phyloP scores from a whole-genome alignment of 37 sponge, comb jelly and placozoan species.

The Hormiphora californensis region DNA sequence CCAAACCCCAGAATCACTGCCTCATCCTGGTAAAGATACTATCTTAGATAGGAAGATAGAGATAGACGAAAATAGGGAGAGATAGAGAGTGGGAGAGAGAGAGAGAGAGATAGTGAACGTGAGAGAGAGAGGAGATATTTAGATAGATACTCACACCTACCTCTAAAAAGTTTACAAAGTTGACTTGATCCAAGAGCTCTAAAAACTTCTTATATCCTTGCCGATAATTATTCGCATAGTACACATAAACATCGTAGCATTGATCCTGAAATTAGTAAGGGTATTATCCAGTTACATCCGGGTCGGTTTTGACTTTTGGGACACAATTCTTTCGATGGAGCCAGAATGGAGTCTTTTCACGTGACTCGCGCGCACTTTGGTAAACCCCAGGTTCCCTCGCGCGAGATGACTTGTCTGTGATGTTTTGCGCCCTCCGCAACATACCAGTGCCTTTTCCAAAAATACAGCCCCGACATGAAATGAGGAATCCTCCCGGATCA shows the following conservation, averaged over 20 bases:
- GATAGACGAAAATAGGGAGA: neutral
- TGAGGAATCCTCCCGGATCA: neutral
- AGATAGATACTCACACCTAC: too few relatives aligned
- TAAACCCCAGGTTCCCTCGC: too few relatives aligned
- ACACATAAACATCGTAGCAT: neutral
- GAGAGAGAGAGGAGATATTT: too few relatives aligned
- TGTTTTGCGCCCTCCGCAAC: too few relatives aligned
- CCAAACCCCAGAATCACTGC: neutral
- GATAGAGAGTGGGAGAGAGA: neutral
- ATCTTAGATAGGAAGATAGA: neutral
- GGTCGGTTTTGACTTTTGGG: too few relatives aligned
- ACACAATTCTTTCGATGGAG: too few relatives aligned
- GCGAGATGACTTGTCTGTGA: too few relatives aligned
- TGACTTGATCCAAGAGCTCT: neutral
- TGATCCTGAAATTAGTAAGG: neutral
- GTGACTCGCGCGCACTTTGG: too few relatives aligned
- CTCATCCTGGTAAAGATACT: neutral
- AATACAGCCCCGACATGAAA: constrained; percentile 28
- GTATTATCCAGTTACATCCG: too few relatives aligned
- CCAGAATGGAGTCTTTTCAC: too few relatives aligned
- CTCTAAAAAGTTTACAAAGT: neutral
- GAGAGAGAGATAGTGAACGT: neutral
- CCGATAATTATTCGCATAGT: constrained; percentile 1
- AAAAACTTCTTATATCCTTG: neutral
- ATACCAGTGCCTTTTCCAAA: constrained; percentile 1